Conservation (phyloP, 2,888 invertebrate species). For the Autographa gamma region DNA sequence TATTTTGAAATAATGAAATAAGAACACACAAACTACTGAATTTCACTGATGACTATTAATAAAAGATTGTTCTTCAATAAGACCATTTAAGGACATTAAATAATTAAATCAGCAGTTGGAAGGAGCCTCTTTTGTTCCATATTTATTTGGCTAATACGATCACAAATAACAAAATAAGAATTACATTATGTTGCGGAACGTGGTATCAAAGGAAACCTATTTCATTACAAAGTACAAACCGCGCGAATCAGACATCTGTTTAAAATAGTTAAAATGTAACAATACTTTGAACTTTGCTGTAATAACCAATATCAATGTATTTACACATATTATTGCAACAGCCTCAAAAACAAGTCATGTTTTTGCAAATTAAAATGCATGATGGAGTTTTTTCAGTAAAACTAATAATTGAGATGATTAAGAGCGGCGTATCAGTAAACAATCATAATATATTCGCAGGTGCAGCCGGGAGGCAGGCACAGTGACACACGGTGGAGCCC, state of each 20-base stretch:
- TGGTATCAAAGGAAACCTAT: background rate
- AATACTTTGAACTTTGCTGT: conserved; percentile 10
- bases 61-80: background rate
- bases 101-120: background rate
- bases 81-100: background rate
- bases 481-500: conserved; percentile 23
- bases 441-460: conserved; percentile 47
- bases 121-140: background rate
- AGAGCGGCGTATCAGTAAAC: conserved; percentile 12
- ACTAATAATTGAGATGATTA: background rate
- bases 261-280: background rate
- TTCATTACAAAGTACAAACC: background rate
- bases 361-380: too few relatives aligned
- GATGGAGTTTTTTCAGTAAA: background rate
- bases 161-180: background rate
- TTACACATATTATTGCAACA: background rate
- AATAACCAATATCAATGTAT: conserved; percentile 7
- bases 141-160: background rate
- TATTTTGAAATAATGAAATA: background rate
- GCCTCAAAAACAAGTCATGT: background rate
- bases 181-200: background rate
- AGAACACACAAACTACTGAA: background rate
- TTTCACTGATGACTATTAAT: background rate
- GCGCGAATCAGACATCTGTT: background rate
- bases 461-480: conserved; percentile 31